Evolutionary conservation across 2,797 vertebrate genomes (phyloP).

Genomic region (Petrocephalus schoutedeni): DNA sequence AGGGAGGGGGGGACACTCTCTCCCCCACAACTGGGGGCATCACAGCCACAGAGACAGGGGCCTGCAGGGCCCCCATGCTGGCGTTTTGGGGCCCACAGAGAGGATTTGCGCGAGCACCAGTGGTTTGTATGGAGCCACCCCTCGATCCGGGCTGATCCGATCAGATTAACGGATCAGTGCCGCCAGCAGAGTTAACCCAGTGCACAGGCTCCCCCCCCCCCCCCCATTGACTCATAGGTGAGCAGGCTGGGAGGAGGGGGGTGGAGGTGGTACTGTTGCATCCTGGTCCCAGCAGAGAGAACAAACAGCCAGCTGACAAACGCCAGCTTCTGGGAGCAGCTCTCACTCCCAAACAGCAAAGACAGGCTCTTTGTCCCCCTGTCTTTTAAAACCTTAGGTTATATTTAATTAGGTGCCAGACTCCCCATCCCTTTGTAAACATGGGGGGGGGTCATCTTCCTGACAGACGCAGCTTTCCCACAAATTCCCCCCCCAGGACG

Average conservation of each 20-base stretch:
- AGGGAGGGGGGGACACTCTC: neutral
- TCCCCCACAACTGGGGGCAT: too few species aligned
- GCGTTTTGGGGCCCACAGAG: neutral
- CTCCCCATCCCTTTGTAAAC: neutral
- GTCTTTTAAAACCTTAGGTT: neutral
- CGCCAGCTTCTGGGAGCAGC: neutral
- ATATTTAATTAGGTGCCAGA: neutral
- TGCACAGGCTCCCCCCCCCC: neutral
- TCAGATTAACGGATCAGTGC: neutral
- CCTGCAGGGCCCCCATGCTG: neutral
- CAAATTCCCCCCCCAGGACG: slow-evolving; percentile 13
- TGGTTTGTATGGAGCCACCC: neutral
- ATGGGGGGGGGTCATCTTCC: neutral
- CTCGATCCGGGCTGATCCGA: neutral
- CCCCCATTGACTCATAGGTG: neutral
- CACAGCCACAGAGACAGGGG: neutral
- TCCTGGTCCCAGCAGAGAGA: too few species aligned
- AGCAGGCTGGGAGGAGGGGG: too few species aligned
- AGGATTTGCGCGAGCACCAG: neutral
- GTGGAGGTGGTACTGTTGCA: too few species aligned
- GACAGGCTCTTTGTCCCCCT: neutral
- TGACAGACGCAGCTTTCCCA: neutral
- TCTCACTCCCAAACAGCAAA: neutral
- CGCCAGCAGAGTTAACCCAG: neutral
- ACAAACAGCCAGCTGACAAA: neutral